phyloP scores from a whole-genome alignment of 2,888 invertebrate genomes.

The Sarcophaga carnaria region DNA sequence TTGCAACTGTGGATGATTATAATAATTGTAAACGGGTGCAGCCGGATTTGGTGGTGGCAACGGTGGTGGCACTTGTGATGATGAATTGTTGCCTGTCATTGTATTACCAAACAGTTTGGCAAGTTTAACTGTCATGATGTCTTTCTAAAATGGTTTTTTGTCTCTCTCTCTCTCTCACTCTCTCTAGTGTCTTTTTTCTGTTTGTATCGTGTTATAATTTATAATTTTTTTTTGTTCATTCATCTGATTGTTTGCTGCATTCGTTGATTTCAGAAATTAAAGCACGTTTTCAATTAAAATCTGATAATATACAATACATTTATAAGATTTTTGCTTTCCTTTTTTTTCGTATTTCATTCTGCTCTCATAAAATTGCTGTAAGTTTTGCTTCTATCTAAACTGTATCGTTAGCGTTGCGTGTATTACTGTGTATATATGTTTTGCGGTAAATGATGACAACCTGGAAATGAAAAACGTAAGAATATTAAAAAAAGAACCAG shows the following conservation, averaged over 20 bases:
- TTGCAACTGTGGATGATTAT: constrained; percentile 64
- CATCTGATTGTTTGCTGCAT: constrained; percentile 10
- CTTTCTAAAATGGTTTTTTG: constrained; percentile 35
- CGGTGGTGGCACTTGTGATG: constrained; percentile 59
- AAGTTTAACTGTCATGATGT: constrained; percentile 76
- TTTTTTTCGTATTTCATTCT: constrained; percentile 16
- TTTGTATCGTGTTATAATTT: neutral
- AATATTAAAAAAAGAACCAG: constrained; percentile 6
- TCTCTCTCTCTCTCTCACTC: neutral
- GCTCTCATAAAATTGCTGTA: constrained; percentile 2
- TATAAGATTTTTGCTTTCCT: constrained; percentile 18
- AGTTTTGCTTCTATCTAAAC: constrained; percentile 25
- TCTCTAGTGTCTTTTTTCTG: neutral
- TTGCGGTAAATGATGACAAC: constrained; percentile 49
- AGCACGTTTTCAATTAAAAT: constrained; percentile 77
- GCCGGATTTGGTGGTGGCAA: constrained; percentile 57
- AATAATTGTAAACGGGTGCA: constrained; percentile 53
- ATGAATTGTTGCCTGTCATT: constrained; percentile 58
- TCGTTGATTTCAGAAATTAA: constrained; percentile 53
- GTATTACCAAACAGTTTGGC: constrained; percentile 73
- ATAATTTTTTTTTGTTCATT: constrained; percentile 1
- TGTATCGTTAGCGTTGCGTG: constrained; percentile 6
- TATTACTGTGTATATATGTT: neutral
- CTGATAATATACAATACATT: constrained; percentile 56
- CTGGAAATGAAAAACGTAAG: constrained; percentile 45